Base-by-base conservation (phyloP, 2,888 invertebrate species). In the Pardosa pseudoannulata region DNA sequence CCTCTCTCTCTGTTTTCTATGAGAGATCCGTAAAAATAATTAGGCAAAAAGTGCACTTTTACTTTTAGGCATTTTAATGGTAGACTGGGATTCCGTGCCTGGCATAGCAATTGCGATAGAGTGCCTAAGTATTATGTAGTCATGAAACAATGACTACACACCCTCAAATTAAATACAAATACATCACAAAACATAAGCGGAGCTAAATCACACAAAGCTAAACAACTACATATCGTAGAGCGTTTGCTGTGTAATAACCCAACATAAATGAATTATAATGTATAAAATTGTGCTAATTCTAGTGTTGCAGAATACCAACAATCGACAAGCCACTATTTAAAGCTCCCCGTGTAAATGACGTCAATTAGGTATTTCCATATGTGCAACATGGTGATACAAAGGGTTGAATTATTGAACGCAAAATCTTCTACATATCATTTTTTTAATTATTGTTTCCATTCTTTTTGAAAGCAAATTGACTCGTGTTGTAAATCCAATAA, bases 121-220 rank as follows among this genome's bases (percentile, higher is more conserved):
- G 76, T 46, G 76, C 64, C 7, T 36, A 27, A 56, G 50, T 19
- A 39, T 75, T 65, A 64, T 23, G 76, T 68, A 68, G 64, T 73
- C 73, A 46, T 56, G 78, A 85, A 78, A 78, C 78, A 85, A 78
- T 78, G 83, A 62, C 70, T 39, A 29, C 75, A 70, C 82, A 64
- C 83, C 83, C 67, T 78, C 72, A n/a, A 65, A 85, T 85, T 85
- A 85, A 85, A 78, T 78, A 72, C 83, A 36, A 78, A 85, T 85
- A 41, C 78, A 85, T 85, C 83, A 85, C 68, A 65, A 31, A 5
- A 31, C 56, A 23, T 56, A 56, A 56, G 75, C 70, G 82, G 29
- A 50, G 70, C 64, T 62, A 79, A 71, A 71, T 79, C 79, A 41
- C 39, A 73, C 19, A 73, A 80, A 80, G 41, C 41, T 72, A 70